Conservation (phyloP, 2,113 vertebrate species). For the Mus musculus region DNA sequence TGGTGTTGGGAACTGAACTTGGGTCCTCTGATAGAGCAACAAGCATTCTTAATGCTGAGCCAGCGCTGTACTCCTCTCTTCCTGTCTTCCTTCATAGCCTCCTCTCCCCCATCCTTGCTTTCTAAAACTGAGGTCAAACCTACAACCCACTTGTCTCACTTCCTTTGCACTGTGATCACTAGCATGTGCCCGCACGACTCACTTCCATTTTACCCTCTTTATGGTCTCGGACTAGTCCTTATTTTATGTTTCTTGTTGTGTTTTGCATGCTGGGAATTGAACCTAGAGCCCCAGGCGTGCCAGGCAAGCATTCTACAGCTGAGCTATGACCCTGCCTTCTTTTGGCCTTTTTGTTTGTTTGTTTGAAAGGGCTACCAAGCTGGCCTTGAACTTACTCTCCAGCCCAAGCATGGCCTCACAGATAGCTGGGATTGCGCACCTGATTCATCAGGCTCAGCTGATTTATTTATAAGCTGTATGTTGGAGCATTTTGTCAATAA, state of each 20-base stretch:
- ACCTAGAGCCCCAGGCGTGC: not conserved
- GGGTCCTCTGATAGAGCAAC: not conserved
- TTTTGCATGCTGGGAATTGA: not conserved
- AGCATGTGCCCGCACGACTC: too few relatives aligned
- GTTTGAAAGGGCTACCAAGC: not conserved
- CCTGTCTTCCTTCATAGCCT: not conserved
- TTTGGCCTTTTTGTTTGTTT: not conserved
- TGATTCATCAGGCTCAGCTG: not conserved
- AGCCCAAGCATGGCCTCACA: not conserved
- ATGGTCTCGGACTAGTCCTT: not conserved
- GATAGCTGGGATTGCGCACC: not conserved
- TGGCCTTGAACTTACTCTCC: not conserved
- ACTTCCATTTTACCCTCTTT: not conserved
- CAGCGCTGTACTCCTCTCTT: not conserved
- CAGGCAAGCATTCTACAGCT: not conserved
- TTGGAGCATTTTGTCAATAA: constrained; percentile 21
- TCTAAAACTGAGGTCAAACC: not conserved
- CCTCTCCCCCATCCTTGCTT: not conserved
- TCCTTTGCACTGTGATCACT: not conserved
- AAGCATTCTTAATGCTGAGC: not conserved
- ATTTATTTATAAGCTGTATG: not conserved
- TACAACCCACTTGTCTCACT: not conserved
- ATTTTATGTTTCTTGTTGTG: not conserved
- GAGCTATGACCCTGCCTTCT: not conserved
- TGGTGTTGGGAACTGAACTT: not conserved